A percentile compares a stretch with the other conserved stretches of the same genome.
Conservation (phyloP, 2,888 invertebrate species). For the Coronaproctus castanopsis region DNA sequence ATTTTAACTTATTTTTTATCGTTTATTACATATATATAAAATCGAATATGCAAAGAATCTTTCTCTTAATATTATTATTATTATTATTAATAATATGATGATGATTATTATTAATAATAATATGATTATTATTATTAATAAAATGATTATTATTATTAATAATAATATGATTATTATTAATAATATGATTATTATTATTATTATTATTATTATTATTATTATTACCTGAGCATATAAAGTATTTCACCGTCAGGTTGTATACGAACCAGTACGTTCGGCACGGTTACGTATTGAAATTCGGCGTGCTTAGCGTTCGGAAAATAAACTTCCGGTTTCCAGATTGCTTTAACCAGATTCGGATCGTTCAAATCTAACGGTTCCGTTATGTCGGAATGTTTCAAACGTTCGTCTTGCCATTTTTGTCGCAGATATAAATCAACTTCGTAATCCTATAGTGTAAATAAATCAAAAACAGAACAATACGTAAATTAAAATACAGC, state of each 20-base stretch:
- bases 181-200: no score
- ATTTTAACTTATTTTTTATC: no score
- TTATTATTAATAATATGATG: no score
- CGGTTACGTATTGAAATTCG: slow-evolving; percentile 31
- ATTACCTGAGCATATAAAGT: slow-evolving; percentile 31
- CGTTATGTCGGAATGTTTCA: slow-evolving; percentile 27
- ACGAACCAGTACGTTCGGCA: slow-evolving; percentile 31
- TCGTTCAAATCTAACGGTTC: slow-evolving; percentile 29
- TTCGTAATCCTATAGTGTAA: slow-evolving; percentile 28
- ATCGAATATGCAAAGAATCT: no score
- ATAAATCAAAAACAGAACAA: not conserved
- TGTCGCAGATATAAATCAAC: slow-evolving; percentile 31
- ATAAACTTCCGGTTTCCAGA: slow-evolving; percentile 31
- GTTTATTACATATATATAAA: no score
- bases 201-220: no score
- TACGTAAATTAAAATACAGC: not conserved
- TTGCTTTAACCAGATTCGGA: slow-evolving; percentile 29
- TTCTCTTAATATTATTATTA: no score
- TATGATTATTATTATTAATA: no score
- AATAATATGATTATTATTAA: no score
- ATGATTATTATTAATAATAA: no score
- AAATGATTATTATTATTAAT: no score
- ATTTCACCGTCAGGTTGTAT: slow-evolving; percentile 30
- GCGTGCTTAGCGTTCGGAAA: slow-evolving; percentile 31
- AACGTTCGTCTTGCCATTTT: slow-evolving; percentile 30